These are phyloP conservation scores for Melipona beecheii DNA, from an alignment of 2,888 invertebrate species.

Conservation along the genomic window DNA sequence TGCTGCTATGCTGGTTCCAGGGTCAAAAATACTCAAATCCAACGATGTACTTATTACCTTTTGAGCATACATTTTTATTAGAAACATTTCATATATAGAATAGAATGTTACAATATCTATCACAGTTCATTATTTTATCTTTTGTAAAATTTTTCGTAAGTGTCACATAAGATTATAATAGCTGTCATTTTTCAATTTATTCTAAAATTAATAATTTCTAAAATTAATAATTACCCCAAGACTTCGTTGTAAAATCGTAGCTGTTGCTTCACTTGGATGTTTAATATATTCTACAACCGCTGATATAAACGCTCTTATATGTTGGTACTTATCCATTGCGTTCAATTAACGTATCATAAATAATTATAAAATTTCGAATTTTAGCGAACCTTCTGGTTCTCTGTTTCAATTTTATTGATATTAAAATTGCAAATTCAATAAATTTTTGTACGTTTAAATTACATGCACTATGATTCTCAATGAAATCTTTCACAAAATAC, in stretches of 20 bases:
- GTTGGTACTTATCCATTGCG: slow-evolving; percentile 78
- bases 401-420: background rate
- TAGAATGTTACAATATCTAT: background rate
- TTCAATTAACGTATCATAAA: background rate
- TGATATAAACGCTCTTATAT: slow-evolving; percentile 78
- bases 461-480: background rate
- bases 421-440: slow-evolving; percentile 22
- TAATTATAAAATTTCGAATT: slow-evolving; percentile 17
- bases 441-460: slow-evolving; percentile 4
- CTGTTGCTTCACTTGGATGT: slow-evolving; percentile 78
- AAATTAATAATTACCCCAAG: slow-evolving; percentile 74
- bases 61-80: slow-evolving; percentile 36
- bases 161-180: background rate
- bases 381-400: background rate
- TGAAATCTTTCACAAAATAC: background rate
- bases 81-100: background rate
- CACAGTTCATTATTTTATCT: background rate
- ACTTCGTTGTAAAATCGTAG: slow-evolving; percentile 79
- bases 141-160: background rate
- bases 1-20: slow-evolving; percentile 87
- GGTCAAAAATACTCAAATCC: slow-evolving; percentile 88
- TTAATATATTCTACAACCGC: slow-evolving; percentile 78
- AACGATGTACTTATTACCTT: slow-evolving; percentile 88
- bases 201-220: slow-evolving; percentile 16
- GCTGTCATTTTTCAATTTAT: background rate